A percentile compares a stretch with the other conserved stretches of the same genome.
phyloP scores from a whole-genome alignment of 2,113 vertebrate genomes.

The Myocastor coypus region DNA sequence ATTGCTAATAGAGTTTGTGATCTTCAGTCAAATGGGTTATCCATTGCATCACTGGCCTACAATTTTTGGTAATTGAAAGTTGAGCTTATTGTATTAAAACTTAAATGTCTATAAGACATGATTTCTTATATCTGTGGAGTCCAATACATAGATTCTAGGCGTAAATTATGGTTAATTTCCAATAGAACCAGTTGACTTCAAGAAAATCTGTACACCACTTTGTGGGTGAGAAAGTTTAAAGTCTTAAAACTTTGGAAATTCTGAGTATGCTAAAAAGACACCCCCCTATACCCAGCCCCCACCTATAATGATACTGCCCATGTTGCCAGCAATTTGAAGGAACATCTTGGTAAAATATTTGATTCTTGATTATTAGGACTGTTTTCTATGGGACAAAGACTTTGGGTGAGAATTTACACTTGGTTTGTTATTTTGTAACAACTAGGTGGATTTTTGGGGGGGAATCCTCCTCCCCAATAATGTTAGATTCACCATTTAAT shows the following conservation, averaged over 20 bases:
- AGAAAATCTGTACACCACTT: conserved; percentile 44
- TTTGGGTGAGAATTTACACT: conserved; percentile 4
- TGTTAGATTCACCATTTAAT: conserved; percentile 17
- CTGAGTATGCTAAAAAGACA: conserved; percentile 45
- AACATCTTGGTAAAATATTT: conserved; percentile 65
- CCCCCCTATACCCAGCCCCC: conserved; percentile 51
- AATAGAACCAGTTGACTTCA: conserved; percentile 41
- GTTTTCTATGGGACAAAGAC: conserved; percentile 50
- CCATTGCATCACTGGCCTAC: not conserved
- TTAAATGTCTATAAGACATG: not conserved
- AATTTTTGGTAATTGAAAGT: not conserved
- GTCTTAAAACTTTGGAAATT: conserved; percentile 73
- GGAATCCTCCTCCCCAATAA: not conserved
- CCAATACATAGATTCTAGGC: not conserved
- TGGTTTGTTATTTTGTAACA: conserved; percentile 65
- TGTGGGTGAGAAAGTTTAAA: conserved; percentile 59
- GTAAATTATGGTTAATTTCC: not conserved
- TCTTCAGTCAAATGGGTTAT: not conserved
- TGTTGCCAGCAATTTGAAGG: conserved; percentile 57
- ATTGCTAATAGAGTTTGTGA: not conserved
- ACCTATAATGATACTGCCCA: not conserved
- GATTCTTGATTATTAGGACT: conserved; percentile 60
- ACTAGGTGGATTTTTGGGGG: not conserved
- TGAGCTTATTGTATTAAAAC: not conserved
- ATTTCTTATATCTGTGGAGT: not conserved